These are phyloP conservation scores for Benthosema pterotum DNA, from an alignment of 2,797 vertebrate genomes.

Conservation along the genomic window DNA sequence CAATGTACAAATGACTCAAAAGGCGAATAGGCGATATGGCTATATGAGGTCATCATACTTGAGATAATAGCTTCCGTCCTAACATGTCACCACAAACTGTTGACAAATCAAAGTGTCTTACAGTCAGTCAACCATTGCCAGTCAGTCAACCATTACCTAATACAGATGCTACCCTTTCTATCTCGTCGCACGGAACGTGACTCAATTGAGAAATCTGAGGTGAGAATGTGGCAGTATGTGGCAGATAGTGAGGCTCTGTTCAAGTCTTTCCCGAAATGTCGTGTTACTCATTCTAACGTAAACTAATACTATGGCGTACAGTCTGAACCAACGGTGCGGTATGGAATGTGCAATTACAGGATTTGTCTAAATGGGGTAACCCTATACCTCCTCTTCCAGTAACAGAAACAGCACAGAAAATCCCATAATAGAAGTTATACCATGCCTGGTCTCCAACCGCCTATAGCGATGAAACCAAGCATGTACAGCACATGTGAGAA, in stretches of 20 bases:
- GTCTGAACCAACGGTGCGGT: neutral
- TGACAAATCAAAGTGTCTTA: neutral
- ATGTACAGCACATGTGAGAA: neutral
- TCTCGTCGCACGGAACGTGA: constrained; percentile 12
- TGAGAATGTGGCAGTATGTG: neutral
- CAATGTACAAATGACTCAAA: neutral
- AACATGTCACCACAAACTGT: neutral
- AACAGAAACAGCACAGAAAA: constrained; percentile 9
- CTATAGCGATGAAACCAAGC: neutral
- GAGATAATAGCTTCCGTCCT: neutral
- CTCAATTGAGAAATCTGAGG: constrained; percentile 17
- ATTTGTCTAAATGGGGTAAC: constrained; percentile 18
- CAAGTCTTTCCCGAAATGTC: neutral
- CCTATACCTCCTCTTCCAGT: constrained; percentile 6
- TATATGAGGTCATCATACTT: constrained; percentile 7
- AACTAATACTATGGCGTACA: neutral
- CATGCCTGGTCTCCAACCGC: neutral
- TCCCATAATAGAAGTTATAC: constrained; percentile 1
- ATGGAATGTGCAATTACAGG: constrained; percentile 6
- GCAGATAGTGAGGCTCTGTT: neutral
- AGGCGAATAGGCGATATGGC: too few species aligned
- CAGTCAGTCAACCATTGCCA: neutral
- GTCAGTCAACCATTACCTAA: constrained; percentile 5
- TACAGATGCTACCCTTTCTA: constrained; percentile 16
- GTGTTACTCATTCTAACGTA: neutral